Evolutionary conservation across 2,797 vertebrate species (phyloP), one percentile per base, ranked within the genome.

Genomic region (Poeciliopsis turneri): DNA sequence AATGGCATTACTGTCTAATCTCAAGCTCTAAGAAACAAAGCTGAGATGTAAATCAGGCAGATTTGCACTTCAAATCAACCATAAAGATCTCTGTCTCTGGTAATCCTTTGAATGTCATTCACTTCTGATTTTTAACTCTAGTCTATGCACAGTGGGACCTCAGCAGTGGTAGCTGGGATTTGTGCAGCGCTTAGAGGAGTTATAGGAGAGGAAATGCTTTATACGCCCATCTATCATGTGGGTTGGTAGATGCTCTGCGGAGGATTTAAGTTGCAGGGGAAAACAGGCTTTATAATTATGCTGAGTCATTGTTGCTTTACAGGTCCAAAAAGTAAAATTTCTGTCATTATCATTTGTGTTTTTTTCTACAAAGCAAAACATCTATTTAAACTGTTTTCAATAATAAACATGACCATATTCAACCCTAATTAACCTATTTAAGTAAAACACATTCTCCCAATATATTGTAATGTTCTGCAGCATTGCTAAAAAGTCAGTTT

Each of bases 91-190:
- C 75, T 43, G 75, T 90, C 83, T 84, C 82, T 20, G 43, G 84
- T 89, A 92, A 92, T 91, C 90, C 91, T 88, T 88, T 88, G 80
- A 89, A 87, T 92, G 90, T 83, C 87, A 87, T 88, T 93, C 88
- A 88, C 78, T 84, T 84, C 77, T 84, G 81, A 86, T 91, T 89
- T 90, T 87, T 73, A 83, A 86, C 36, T 46, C 81, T 51, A 28
- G 75, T 75, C 73, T 77, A 74, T 80, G 79, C 78, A 77, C 81
- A 45, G 82, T 70, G 79, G 84, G 59, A 85, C 74, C 59, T 5
- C 66, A 53, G 84, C 84, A 75, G 76, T 53, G 68, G 73, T 74
- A 28, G 68, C 49, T 49, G 55, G 75, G 78, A 76, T 88, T 76
- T 77, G 76, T 78, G 81, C 74, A 57, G 33, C 75, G 64, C 72